Evolutionary conservation across 1,140 invertebrate species (phyloP).

Genomic region (Dendrolimus kikuchii): DNA sequence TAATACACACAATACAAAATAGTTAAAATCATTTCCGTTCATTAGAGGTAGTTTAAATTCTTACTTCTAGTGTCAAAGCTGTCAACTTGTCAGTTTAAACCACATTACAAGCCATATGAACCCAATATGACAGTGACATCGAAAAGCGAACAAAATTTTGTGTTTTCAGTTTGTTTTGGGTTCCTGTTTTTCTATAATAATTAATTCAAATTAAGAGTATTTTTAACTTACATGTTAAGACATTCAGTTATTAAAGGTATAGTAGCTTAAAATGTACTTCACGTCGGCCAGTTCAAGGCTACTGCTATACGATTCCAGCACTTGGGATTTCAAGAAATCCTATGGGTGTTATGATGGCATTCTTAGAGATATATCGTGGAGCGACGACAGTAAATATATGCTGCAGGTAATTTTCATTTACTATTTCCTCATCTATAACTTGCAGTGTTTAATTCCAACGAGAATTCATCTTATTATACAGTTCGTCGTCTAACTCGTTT

Average conservation of each 20-base stretch:
- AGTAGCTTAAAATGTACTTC: slow-evolving; percentile 54
- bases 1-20: background rate
- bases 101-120: too few species aligned
- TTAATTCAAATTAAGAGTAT: background rate
- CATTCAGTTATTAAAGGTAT: too few species aligned
- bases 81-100: background rate
- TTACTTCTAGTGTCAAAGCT: slow-evolving; percentile 3
- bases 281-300: slow-evolving; percentile 61
- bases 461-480: too few species aligned
- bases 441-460: too few species aligned
- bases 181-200: slow-evolving; percentile 6
- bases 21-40: too few species aligned
- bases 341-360: slow-evolving; percentile 53
- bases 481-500: too few species aligned
- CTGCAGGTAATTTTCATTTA: slow-evolving; percentile 44
- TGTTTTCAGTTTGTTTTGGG: slow-evolving; percentile 15
- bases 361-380: slow-evolving; percentile 62
- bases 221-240: too few species aligned
- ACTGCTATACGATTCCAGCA: slow-evolving; percentile 54
- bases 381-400: slow-evolving; percentile 67
- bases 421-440: too few species aligned
- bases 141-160: slow-evolving; percentile 16
- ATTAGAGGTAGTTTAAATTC: too few species aligned
- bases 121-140: too few species aligned
- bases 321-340: slow-evolving; percentile 60